Base-by-base conservation (phyloP, 2,797 vertebrate genomes). In the Acrossocheilus fasciatus region DNA sequence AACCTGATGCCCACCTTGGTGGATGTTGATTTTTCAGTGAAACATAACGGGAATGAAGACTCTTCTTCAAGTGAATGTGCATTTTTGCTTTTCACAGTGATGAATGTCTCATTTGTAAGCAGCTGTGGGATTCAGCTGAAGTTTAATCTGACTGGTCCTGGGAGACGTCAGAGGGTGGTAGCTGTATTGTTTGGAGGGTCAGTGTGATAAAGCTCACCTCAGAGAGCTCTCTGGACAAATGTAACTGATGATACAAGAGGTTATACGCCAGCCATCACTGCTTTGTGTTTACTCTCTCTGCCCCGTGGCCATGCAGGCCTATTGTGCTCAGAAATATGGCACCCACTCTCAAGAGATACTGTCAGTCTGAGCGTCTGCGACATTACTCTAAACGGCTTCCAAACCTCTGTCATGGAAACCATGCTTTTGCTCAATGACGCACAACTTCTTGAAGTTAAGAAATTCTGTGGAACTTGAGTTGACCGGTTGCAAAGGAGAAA, bases 141-240 rank as follows among this genome's bases (percentile, higher is more conserved):
- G 26, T 30, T 70, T 57, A 69, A 43, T 64, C 57, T 43, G 45
- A 8, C 45, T 54, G 68, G 70, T 88, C 64, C 26, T 78, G 20
- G 45, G 3, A 36, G 43, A 70, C 6, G 23, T 74, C 85, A 76
- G 23, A 70, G 34, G 64, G 41, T 11, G 68, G 47, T 50, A 78
- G 34, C n/a, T 82, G 52, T 77, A 41, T 79, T 85, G 82, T 83
- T 69, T 45, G 54, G 39, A 86, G 77, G 89, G 84, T 87, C 81
- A 84, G 36, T 47, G 50, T 79, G 82, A 88, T 85, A 88, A 86
- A 77, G 43, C 80, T 90, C 47, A 86, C 84, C 87, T 85, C 64
- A 79, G 57, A 87, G 45, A 80, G 84, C 64, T 69, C 47, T 83
- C 70, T 76, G 50, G 72, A 77, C 54, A 87, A 79, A 88, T 87